Evolutionary conservation across 2,113 vertebrate species (phyloP).

Genomic region (Actenoides hombroni): DNA sequence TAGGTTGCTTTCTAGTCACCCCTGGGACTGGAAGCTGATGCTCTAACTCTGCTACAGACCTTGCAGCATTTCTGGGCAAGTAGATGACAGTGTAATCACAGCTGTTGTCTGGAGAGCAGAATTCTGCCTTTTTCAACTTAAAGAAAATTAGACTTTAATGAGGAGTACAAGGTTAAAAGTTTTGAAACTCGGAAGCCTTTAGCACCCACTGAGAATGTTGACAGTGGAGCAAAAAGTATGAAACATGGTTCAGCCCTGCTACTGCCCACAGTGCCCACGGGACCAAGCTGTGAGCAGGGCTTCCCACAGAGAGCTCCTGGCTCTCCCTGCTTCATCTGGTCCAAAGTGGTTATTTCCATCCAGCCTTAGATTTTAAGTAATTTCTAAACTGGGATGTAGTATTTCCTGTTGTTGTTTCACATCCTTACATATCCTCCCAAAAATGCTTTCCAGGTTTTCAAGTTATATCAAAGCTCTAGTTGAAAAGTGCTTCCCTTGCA

Average conservation of each 20-base stretch:
- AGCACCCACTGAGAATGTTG: not conserved
- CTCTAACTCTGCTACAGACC: not conserved
- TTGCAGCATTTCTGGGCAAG: not conserved
- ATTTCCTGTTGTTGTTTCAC: not conserved
- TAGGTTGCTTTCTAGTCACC: not conserved
- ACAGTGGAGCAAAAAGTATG: not conserved
- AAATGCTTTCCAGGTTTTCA: not conserved
- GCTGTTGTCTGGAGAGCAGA: not conserved
- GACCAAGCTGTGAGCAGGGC: not conserved
- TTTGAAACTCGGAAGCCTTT: not conserved
- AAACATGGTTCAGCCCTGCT: not conserved
- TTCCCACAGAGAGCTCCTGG: not conserved
- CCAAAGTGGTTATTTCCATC: not conserved
- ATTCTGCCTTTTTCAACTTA: not conserved
- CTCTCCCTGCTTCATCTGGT: not conserved
- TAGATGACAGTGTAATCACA: not conserved
- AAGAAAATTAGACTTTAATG: not conserved
- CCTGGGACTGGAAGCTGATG: not conserved
- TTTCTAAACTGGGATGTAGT: not conserved
- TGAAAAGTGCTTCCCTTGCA: no score
- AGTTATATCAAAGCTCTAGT: not conserved
- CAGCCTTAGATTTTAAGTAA: not conserved
- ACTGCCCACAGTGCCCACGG: accelerated
- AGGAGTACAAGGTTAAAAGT: not conserved
- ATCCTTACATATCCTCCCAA: not conserved